A percentile compares a stretch with the other conserved stretches of the same genome.
These are phyloP conservation scores for Phortica magna DNA, from an alignment of 2,888 invertebrate species.

Conservation along the genomic window DNA sequence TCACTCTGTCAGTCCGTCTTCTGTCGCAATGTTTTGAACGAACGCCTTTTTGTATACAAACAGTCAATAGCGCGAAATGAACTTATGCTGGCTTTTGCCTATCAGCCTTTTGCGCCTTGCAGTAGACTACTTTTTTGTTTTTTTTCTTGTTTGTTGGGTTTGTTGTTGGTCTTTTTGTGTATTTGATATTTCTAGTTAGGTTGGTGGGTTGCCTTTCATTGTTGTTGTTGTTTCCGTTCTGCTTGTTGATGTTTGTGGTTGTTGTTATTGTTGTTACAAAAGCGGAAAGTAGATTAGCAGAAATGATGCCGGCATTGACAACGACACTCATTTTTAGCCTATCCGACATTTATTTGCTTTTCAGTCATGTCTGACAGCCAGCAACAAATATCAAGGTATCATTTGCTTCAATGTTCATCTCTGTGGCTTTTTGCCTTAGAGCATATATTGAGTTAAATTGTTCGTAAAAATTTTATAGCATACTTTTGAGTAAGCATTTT, in stretches of 20 bases:
- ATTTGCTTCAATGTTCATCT: not conserved
- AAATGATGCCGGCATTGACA: constrained; percentile 37
- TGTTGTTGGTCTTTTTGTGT: constrained; percentile 30
- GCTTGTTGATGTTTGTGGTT: not conserved
- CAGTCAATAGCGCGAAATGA: constrained; percentile 31
- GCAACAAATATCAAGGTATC: not conserved
- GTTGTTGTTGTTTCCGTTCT: constrained; percentile 39
- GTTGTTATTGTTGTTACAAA: constrained; percentile 34
- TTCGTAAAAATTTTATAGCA: no score
- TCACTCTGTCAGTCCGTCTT: not conserved
- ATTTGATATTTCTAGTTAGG: constrained; percentile 50
- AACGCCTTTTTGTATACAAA: constrained; percentile 22
- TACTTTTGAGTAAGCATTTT: no score
- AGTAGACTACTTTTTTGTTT: constrained; percentile 21
- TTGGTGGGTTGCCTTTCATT: constrained; percentile 30
- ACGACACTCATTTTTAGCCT: constrained; percentile 1
- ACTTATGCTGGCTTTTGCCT: constrained; percentile 36
- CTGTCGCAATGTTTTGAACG: constrained; percentile 19
- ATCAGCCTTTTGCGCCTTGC: constrained; percentile 48
- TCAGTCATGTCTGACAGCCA: not conserved
- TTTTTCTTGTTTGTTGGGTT: not conserved
- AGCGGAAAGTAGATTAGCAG: constrained; percentile 46
- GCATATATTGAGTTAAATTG: no score
- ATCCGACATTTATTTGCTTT: not conserved
- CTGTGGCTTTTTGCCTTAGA: not conserved